Conservation (phyloP, 2,113 vertebrate species). For the Notarius lentiginosus region DNA sequence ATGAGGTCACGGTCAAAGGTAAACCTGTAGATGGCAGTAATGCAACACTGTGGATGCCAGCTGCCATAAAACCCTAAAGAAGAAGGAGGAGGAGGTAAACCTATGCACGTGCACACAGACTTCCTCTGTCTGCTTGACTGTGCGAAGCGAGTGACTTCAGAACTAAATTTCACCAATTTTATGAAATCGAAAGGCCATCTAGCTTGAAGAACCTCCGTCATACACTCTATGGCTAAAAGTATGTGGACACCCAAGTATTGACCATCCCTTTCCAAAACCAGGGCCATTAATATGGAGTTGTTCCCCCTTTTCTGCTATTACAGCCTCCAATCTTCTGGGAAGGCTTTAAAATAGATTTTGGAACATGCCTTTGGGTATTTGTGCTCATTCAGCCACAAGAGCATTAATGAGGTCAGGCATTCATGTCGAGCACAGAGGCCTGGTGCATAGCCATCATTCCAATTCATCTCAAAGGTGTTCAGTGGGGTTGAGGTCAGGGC, state of each 20-base stretch:
- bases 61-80: too few relatives aligned
- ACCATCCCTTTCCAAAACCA: background rate
- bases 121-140: too few relatives aligned
- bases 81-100: too few relatives aligned
- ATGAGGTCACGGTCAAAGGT: too few relatives aligned
- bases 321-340: background rate
- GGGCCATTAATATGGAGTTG: background rate
- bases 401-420: background rate
- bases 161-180: too few relatives aligned
- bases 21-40: too few relatives aligned
- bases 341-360: background rate
- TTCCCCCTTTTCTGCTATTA: background rate
- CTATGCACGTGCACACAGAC: too few relatives aligned
- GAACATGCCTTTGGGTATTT: too few relatives aligned
- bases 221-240: background rate
- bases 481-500: background rate
- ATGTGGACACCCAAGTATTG: background rate
- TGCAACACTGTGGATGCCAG: too few relatives aligned
- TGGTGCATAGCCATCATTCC: background rate
- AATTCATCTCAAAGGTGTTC: background rate
- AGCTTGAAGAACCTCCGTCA: background rate
- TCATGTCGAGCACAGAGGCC: background rate
- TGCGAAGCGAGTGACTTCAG: too few relatives aligned
- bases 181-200: too few relatives aligned
- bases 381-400: background rate